Conservation (phyloP, 2,113 vertebrate genomes). For the Cyanoliseus patagonus region DNA sequence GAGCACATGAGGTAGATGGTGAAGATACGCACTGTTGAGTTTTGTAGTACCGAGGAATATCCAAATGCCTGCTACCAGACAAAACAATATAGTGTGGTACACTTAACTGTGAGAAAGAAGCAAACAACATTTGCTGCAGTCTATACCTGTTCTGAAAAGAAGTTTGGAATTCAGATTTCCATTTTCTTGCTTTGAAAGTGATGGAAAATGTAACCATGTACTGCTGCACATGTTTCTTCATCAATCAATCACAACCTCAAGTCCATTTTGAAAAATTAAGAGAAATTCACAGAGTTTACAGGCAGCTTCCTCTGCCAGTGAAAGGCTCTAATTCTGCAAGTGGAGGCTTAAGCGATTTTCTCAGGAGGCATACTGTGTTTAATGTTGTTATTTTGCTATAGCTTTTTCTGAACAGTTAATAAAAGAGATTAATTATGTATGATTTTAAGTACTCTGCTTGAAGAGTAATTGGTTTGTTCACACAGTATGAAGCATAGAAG, state of each 20-base stretch:
- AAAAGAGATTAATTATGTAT: neutral
- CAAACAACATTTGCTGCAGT: neutral
- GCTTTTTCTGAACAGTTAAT: neutral
- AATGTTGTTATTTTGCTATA: neutral
- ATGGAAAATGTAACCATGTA: neutral
- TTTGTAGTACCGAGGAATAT: neutral
- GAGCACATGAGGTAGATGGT: neutral
- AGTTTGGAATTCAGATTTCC: neutral
- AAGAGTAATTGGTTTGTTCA: neutral
- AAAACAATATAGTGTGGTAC: neutral
- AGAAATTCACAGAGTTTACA: neutral
- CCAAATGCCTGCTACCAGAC: neutral
- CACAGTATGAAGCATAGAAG: neutral
- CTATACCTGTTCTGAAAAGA: neutral
- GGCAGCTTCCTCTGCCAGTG: neutral
- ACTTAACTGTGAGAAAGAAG: neutral
- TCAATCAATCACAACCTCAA: neutral
- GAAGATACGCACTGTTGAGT: neutral
- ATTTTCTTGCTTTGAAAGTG: neutral
- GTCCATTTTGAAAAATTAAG: neutral
- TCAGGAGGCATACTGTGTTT: neutral
- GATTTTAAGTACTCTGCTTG: neutral
- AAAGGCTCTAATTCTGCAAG: neutral
- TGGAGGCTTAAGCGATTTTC: neutral
- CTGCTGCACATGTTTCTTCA: neutral